Conservation (phyloP, 2,888 invertebrate genomes). For the Catocala sponsa region DNA sequence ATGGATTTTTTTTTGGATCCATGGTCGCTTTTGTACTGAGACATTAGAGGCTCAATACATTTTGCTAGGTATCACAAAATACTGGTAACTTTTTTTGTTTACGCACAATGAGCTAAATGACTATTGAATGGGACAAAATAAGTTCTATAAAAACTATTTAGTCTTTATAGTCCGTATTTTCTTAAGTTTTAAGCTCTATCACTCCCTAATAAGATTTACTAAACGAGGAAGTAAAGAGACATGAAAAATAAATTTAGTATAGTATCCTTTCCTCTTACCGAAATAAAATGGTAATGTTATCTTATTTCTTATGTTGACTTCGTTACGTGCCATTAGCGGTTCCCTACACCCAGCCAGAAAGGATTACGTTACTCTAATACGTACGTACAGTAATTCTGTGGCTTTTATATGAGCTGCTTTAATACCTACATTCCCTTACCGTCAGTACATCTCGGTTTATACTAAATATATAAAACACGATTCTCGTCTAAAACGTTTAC, state of each 20-base stretch:
- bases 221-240: constrained; percentile 19
- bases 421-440: constrained; percentile 8
- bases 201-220: background rate
- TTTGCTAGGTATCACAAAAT: too few relatives aligned
- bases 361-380: constrained; percentile 37
- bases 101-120: too few relatives aligned
- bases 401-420: constrained; percentile 39
- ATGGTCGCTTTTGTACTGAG: too few relatives aligned
- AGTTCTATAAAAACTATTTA: too few relatives aligned
- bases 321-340: constrained; percentile 44
- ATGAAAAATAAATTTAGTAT: constrained; percentile 24
- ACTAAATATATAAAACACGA: constrained; percentile 12
- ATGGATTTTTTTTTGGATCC: too few relatives aligned
- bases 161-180: too few relatives aligned
- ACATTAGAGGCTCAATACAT: too few relatives aligned
- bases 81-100: too few relatives aligned
- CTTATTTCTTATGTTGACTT: constrained; percentile 39
- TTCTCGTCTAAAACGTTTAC: constrained; percentile 13
- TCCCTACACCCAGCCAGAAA: constrained; percentile 19
- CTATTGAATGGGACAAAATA: too few relatives aligned
- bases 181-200: too few relatives aligned
- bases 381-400: constrained; percentile 28
- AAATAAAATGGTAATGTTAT: constrained; percentile 30
- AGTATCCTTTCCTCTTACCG: constrained; percentile 16
- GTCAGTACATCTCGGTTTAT: constrained; percentile 8